A percentile compares a stretch with the other conserved stretches of the same genome.
These are phyloP conservation scores for Plagodis pulveraria DNA, from an alignment of 2,888 invertebrate genomes.

Conservation along the genomic window DNA sequence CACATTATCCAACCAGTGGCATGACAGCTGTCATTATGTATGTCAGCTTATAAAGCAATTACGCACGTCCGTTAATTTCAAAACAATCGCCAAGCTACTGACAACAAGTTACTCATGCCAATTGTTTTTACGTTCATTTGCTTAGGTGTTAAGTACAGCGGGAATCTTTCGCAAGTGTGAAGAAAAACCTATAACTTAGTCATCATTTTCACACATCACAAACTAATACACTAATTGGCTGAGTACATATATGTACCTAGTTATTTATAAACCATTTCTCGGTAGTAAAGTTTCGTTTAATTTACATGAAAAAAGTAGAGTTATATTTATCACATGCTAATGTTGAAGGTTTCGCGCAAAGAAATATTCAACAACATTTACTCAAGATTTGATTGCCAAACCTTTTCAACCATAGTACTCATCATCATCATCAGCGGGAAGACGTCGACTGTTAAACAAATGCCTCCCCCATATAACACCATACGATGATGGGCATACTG, in stretches of 20 bases:
- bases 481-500: too few species aligned
- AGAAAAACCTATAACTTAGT: constrained; percentile 6
- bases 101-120: neutral
- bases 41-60: constrained; percentile 14
- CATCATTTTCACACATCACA: constrained; percentile 1
- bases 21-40: neutral
- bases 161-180: constrained; percentile 5
- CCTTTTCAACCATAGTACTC: too few species aligned
- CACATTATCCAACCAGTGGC: neutral
- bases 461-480: too few species aligned
- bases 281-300: too few species aligned
- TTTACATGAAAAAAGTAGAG: too few species aligned
- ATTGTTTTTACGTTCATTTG: constrained; percentile 15
- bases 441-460: too few species aligned
- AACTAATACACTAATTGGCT: neutral
- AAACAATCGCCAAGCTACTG: constrained; percentile 10
- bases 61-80: constrained; percentile 10
- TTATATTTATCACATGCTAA: too few species aligned
- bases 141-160: constrained; percentile 10
- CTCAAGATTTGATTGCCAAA: too few species aligned
- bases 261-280: neutral
- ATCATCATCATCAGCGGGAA: too few species aligned
- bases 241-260: neutral
- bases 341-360: too few species aligned
- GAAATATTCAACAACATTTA: too few species aligned